Evolutionary conservation across 2,113 vertebrate genomes (phyloP).

Genomic region (Mobula hypostoma): DNA sequence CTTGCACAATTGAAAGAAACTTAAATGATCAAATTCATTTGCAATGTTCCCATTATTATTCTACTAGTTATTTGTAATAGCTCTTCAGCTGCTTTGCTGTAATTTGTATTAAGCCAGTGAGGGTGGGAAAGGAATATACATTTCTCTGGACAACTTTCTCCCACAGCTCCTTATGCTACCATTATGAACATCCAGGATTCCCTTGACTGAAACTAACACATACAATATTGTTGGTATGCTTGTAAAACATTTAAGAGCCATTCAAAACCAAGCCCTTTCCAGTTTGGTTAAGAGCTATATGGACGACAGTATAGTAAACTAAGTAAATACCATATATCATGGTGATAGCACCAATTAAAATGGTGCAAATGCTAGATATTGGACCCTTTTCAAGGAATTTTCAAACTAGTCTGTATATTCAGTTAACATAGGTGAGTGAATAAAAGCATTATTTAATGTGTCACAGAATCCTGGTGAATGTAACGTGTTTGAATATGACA

Average conservation of each 20-base stretch:
- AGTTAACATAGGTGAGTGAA: not conserved
- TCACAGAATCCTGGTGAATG: not conserved
- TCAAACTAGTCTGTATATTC: conserved; percentile 22
- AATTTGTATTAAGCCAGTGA: not conserved
- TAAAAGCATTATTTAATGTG: not conserved
- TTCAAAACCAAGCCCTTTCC: not conserved
- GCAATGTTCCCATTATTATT: not conserved
- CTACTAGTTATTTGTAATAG: not conserved
- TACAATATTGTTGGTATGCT: not conserved
- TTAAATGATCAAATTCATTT: conserved; percentile 6
- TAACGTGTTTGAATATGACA: not conserved
- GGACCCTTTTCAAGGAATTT: not conserved
- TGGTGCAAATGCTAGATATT: not conserved
- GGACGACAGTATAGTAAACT: not conserved
- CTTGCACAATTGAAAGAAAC: conserved; percentile 23
- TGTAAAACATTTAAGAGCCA: not conserved
- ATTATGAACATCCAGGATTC: not conserved
- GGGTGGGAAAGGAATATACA: not conserved
- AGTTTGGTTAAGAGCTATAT: not conserved
- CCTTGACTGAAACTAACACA: not conserved
- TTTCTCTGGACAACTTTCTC: not conserved
- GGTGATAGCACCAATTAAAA: not conserved
- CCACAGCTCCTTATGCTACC: not conserved
- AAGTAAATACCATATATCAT: not conserved
- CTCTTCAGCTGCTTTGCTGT: not conserved